These are phyloP conservation scores for Puffinus mauretanicus DNA, from an alignment of 2,113 vertebrate genomes.

Conservation along the genomic window DNA sequence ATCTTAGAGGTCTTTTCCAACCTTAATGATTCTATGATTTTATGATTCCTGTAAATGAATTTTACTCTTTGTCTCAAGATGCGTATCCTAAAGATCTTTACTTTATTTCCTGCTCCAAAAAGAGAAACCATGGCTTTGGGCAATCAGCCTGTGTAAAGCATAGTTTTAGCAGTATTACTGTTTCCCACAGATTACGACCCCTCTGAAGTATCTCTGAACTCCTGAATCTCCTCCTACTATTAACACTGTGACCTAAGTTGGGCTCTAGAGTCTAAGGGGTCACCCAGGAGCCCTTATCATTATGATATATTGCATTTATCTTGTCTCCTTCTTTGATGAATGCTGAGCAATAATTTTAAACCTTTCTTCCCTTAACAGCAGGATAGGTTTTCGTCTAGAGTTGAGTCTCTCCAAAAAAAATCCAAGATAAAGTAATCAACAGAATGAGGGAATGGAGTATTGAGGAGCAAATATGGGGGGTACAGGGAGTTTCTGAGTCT, in stretches of 20 bases:
- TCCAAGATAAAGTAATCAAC: not conserved
- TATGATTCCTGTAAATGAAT: not conserved
- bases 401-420: not conserved
- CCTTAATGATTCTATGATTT: too few relatives aligned
- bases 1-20: too few relatives aligned
- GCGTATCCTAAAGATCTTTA: not conserved
- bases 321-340: not conserved
- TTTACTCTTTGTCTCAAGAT: not conserved
- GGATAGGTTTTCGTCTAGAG: not conserved
- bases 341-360: not conserved
- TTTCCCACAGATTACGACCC: not conserved
- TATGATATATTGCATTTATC: not conserved
- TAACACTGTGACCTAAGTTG: not conserved
- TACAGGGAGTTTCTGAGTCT: not conserved
- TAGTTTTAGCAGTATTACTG: not conserved
- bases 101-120: not conserved
- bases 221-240: not conserved
- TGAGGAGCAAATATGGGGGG: not conserved
- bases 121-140: not conserved
- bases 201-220: not conserved
- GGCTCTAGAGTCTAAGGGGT: not conserved
- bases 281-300: not conserved
- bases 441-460: not conserved
- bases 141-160: not conserved
- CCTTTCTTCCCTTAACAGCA: not conserved